phyloP scores from a whole-genome alignment of 2,797 vertebrate species.

The Acridotheres tristis region DNA sequence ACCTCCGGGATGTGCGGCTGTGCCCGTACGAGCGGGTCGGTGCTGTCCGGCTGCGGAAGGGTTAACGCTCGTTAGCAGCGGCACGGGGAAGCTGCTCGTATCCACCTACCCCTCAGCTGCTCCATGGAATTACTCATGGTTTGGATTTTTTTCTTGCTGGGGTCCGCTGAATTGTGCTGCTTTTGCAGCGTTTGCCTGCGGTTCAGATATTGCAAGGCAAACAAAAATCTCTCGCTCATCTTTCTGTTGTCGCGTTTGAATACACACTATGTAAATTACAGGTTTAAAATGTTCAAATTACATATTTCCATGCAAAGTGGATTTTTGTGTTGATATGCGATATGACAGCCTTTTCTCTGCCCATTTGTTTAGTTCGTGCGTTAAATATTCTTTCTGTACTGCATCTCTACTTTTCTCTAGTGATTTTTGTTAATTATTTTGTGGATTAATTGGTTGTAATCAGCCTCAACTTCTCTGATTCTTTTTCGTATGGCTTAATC shows the following conservation, averaged over 20 bases:
- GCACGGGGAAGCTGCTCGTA: neutral
- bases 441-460: neutral
- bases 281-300: neutral
- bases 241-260: neutral
- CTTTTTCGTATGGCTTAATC: neutral
- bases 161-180: neutral
- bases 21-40: fast-evolving
- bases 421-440: neutral
- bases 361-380: fast-evolving
- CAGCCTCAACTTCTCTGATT: neutral
- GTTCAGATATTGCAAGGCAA: neutral
- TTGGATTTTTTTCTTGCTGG: neutral
- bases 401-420: neutral
- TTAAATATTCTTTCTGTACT: neutral
- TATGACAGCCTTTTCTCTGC: neutral
- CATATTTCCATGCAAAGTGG: neutral
- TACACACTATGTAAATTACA: fast-evolving
- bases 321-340: fast-evolving
- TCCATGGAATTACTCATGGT: neutral
- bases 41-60: neutral
- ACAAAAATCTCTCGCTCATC: neutral
- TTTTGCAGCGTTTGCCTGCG: neutral
- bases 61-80: neutral
- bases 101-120: constrained; percentile 32
- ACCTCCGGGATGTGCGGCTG: neutral